Evolutionary conservation across 2,888 invertebrate species (phyloP).

Genomic region (Papilio protenor): DNA sequence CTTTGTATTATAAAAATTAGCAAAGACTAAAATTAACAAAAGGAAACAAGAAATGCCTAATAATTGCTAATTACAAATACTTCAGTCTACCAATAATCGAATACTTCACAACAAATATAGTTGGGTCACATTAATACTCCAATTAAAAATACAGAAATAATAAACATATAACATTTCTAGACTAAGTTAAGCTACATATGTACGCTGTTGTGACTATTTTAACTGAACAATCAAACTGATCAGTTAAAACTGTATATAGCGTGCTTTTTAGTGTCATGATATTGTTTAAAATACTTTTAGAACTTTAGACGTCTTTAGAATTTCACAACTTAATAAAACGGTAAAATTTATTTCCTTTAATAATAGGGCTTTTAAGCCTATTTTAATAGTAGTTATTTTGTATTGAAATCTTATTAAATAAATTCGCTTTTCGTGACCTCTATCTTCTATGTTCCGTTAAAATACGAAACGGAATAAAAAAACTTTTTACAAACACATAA

Average conservation of each 20-base stretch:
- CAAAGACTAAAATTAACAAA: constrained; percentile 22
- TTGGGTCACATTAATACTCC: neutral
- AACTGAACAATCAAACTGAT: too few relatives aligned
- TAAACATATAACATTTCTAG: constrained; percentile 1
- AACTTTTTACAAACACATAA: too few relatives aligned
- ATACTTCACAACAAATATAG: constrained; percentile 10
- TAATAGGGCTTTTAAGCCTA: neutral
- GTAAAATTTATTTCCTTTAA: neutral
- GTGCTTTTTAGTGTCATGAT: constrained; percentile 48
- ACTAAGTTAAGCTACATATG: constrained; percentile 15
- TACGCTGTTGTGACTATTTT: too few relatives aligned
- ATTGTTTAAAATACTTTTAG: constrained; percentile 43
- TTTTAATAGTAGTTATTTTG: too few relatives aligned
- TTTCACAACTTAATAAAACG: neutral
- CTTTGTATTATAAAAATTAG: constrained; percentile 8
- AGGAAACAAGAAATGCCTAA: constrained; percentile 27
- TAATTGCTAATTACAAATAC: constrained; percentile 8
- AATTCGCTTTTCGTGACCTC: too few relatives aligned
- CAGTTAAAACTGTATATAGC: too few relatives aligned
- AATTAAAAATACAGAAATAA: neutral
- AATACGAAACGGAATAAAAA: too few relatives aligned
- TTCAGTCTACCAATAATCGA: constrained; percentile 28
- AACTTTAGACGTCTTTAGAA: neutral
- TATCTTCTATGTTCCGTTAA: too few relatives aligned
- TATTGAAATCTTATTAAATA: too few relatives aligned